A percentile compares a stretch with the other conserved stretches of the same genome.
These are phyloP conservation scores for Lasioglossum villosulum DNA, from an alignment of 2,888 invertebrate species.

Conservation along the genomic window DNA sequence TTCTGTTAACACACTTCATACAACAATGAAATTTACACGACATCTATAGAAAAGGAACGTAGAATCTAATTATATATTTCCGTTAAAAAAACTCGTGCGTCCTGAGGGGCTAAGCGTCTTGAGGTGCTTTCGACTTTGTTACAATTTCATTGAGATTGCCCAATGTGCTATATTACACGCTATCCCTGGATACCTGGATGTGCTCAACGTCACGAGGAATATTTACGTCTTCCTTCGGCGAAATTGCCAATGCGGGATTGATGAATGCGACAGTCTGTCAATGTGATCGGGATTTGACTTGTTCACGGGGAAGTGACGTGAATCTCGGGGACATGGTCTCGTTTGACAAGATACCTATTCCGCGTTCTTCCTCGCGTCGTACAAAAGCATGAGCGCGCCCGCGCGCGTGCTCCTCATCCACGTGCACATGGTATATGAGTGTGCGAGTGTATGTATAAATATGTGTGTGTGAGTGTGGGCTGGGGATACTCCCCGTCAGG, in stretches of 20 bases:
- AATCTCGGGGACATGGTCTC: not conserved
- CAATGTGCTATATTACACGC: not conserved
- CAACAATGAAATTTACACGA: too few species aligned
- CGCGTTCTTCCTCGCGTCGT: slow-evolving; percentile 20
- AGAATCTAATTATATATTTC: too few species aligned
- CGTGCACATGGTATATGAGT: not conserved
- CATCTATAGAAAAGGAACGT: too few species aligned
- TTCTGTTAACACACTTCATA: too few species aligned
- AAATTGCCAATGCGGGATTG: slow-evolving; percentile 7
- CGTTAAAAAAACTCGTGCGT: too few species aligned
- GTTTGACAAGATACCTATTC: slow-evolving; percentile 22
- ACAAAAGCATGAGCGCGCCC: not conserved
- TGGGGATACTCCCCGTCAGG: slow-evolving; percentile 26
- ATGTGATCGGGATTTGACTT: slow-evolving; percentile 5
- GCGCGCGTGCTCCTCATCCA: not conserved
- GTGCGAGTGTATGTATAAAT: too few species aligned
- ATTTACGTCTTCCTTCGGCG: not conserved
- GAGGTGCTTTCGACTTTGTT: not conserved
- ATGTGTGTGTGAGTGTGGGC: not conserved
- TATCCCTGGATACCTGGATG: not conserved
- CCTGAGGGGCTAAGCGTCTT: too few species aligned
- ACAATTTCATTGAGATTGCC: not conserved
- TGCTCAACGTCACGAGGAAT: not conserved
- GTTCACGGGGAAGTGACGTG: not conserved
- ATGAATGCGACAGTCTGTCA: not conserved